These are phyloP conservation scores for Melinaea marsaeus DNA, from an alignment of 2,888 invertebrate genomes.

Conservation along the genomic window DNA sequence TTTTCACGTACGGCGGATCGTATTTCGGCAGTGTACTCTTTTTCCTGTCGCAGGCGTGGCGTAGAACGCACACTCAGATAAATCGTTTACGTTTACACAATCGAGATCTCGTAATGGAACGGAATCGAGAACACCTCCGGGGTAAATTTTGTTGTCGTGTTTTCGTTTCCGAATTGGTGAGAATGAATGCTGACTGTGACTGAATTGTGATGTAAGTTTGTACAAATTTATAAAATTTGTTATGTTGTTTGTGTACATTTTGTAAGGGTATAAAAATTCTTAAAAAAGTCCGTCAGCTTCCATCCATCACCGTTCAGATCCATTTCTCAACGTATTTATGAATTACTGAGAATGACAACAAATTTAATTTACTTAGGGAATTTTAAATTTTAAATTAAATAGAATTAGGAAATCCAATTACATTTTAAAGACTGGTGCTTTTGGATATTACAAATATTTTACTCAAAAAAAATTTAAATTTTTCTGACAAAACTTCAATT, in stretches of 20 bases:
- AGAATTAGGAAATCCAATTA: slow-evolving; percentile 30
- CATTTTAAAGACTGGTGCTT: slow-evolving; percentile 70
- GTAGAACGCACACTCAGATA: slow-evolving; percentile 77
- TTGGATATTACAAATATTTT: slow-evolving; percentile 66
- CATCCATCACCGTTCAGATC: slow-evolving; percentile 24
- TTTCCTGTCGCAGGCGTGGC: slow-evolving; percentile 83
- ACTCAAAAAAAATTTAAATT: slow-evolving; percentile 36
- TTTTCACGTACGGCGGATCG: slow-evolving; percentile 92
- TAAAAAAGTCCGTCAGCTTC: slow-evolving; percentile 25
- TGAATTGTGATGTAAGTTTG: slow-evolving; percentile 7
- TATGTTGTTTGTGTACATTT: slow-evolving; percentile 8
- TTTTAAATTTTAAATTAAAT: slow-evolving; percentile 24
- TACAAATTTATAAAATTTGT: no score
- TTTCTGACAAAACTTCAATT: slow-evolving; percentile 49
- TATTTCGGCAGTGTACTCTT: slow-evolving; percentile 93
- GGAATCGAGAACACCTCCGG: slow-evolving; percentile 54
- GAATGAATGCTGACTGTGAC: slow-evolving; percentile 35
- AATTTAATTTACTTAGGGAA: slow-evolving; percentile 20
- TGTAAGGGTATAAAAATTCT: neutral
- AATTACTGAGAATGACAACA: slow-evolving; percentile 26
- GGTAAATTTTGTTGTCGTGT: slow-evolving; percentile 40
- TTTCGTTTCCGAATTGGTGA: slow-evolving; percentile 41
- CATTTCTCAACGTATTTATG: slow-evolving; percentile 25
- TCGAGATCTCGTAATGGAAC: slow-evolving; percentile 41
- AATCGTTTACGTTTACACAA: slow-evolving; percentile 74